A percentile compares a stretch with the other conserved stretches of the same genome.
Conservation (phyloP, 2,888 invertebrate genomes). For the Drosophila prostipennis region DNA sequence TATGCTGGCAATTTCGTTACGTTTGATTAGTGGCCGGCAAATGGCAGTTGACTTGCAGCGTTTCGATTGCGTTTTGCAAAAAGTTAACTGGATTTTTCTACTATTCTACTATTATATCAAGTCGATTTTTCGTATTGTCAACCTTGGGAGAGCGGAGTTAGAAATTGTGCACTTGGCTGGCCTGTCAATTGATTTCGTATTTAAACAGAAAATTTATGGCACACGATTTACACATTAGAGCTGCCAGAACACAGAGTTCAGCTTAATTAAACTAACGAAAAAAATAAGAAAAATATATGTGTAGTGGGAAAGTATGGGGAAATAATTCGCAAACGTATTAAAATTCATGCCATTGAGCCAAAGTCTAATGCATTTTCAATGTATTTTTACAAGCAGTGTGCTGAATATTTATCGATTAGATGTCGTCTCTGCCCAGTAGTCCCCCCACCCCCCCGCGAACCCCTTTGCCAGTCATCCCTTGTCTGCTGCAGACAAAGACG, state of each 20-base stretch:
- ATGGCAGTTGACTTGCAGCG: conserved; percentile 72
- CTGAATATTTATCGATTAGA: conserved; percentile 75
- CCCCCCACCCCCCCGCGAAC: neutral
- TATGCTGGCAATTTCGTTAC: conserved; percentile 74
- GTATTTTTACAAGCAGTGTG: conserved; percentile 65
- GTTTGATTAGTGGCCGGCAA: conserved; percentile 77
- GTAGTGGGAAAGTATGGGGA: conserved; percentile 25
- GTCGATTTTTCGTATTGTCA: conserved; percentile 49
- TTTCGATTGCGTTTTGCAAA: conserved; percentile 45
- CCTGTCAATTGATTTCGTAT: conserved; percentile 59
- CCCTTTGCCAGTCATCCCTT: conserved; percentile 6
- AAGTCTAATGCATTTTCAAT: conserved; percentile 78
- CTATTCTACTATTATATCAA: conserved; percentile 32
- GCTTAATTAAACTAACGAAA: conserved; percentile 60
- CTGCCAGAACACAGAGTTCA: conserved; percentile 44
- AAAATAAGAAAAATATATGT: neutral
- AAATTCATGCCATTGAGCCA: conserved; percentile 63
- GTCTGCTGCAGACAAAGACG: conserved; percentile 58
- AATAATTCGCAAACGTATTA: conserved; percentile 44
- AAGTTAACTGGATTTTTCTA: conserved; percentile 64
- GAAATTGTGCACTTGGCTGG: conserved; percentile 72
- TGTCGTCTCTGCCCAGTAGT: conserved; percentile 29
- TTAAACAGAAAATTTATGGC: conserved; percentile 70
- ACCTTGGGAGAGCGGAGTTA: conserved; percentile 63
- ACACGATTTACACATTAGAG: conserved; percentile 76